Base-by-base conservation (phyloP, 2,113 vertebrate genomes). In the Psilopogon haemacephalus region DNA sequence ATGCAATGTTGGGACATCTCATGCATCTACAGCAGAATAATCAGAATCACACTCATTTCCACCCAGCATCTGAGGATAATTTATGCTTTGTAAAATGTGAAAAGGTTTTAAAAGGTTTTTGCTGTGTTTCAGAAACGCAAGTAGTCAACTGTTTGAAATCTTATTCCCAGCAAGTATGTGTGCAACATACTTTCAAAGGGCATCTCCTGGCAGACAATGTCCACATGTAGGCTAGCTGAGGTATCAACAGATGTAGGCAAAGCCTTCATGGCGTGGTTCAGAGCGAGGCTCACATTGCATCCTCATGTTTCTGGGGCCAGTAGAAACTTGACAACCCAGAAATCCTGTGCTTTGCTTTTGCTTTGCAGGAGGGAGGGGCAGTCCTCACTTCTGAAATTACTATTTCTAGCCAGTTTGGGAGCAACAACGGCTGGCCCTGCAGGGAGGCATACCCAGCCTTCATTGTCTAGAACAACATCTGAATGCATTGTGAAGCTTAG, bases 221-320 rank as follows among this genome's bases (percentile, higher is more conserved):
- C 69, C 69, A 92, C 72, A 63, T 73, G 84, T 65, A 84, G 78
- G 55, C 75, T 90, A 81, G 64, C 71, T 44, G 78, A 80, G 59
- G 65, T 72, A 64, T 44, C 84, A 94, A 86, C 90, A 95, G 68
- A 52, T 71, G 63, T 19, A 91, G 84, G 68, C 67, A 88, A 79
- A 89, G 75, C 72, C 87, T 75, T 64, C 48, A 21, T 7, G 20
- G 69, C 32, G 56, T 50, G 46, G 12, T 35, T 74, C 75, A 84
- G 54, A 73, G 69, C 3, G 2, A 88, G 78, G 70, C 64, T 86
- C 68, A 88, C 79, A 26, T 54, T 84, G 76, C 48, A 1, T 83
- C 72, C 93, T 94, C 35, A 35, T 59, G 18, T 91, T 94, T 71
- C 91, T 86, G 69, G 62, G 58, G 54, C 81, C 82, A 95, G 90